A percentile compares a stretch with the other conserved stretches of the same genome.
phyloP scores from a whole-genome alignment of 2,797 vertebrate genomes.

The Miichthys miiuy region DNA sequence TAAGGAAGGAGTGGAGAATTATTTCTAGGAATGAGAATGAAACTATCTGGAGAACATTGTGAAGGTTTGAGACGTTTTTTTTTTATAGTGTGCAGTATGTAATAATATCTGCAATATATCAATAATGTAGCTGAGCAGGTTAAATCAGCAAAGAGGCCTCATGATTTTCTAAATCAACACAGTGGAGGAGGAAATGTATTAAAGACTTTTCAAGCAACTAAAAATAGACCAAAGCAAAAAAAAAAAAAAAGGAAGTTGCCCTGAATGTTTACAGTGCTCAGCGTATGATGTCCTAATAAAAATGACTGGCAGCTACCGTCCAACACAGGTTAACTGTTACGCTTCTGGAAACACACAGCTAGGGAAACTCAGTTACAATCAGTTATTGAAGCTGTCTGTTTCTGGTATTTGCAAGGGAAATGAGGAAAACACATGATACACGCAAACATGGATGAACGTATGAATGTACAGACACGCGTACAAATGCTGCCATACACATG shows the following conservation, averaged over 20 bases:
- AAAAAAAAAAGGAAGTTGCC: constrained; percentile 11
- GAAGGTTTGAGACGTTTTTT: not conserved
- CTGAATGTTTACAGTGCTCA: constrained; percentile 4
- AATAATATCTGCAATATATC: not conserved
- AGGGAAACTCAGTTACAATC: constrained; percentile 30
- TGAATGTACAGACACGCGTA: not conserved
- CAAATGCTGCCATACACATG: not conserved
- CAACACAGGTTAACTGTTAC: not conserved
- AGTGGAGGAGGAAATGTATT: constrained; percentile 8
- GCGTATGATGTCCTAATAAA: constrained; percentile 15
- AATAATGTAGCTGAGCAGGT: constrained; percentile 4
- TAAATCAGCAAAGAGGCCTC: not conserved
- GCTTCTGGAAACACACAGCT: constrained; percentile 3
- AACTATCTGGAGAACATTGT: not conserved
- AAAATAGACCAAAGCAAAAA: constrained; percentile 14
- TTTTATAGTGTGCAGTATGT: not conserved
- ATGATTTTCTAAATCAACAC: constrained; percentile 1
- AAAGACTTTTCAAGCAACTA: constrained; percentile 8
- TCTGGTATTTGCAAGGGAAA: constrained; percentile 67
- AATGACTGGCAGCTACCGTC: constrained; percentile 3
- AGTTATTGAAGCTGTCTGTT: constrained; percentile 37
- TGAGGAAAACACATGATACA: constrained; percentile 43
- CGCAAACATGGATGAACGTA: not conserved
- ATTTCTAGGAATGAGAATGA: constrained; percentile 1
- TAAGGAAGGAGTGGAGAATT: constrained; percentile 9